Evolutionary conservation across 1,140 invertebrate species (phyloP).

Genomic region (Nephila pilipes): DNA sequence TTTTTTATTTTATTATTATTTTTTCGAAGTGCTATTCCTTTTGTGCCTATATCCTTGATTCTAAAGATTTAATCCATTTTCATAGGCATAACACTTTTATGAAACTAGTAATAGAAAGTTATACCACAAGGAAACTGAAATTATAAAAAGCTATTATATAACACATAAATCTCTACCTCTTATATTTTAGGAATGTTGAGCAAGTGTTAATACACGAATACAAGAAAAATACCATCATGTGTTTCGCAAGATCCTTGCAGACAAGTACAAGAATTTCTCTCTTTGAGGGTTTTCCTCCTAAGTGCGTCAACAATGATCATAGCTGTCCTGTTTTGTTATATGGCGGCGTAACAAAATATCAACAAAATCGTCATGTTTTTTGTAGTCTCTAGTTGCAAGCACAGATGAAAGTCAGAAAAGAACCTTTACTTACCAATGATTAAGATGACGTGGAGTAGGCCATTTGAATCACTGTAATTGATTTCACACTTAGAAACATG

Average conservation of each 20-base stretch:
- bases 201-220: neutral
- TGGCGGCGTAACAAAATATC: neutral
- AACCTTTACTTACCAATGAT: constrained; percentile 54
- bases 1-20: too few species aligned
- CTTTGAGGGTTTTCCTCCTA: neutral
- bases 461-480: constrained; percentile 62
- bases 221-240: neutral
- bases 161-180: too few species aligned
- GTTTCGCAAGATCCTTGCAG: neutral
- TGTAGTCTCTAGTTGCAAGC: neutral
- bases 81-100: too few species aligned
- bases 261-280: neutral
- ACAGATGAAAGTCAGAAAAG: constrained; percentile 50
- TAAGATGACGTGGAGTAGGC: constrained; percentile 54
- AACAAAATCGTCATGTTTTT: neutral
- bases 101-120: too few species aligned
- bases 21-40: too few species aligned
- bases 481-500: constrained; percentile 33
- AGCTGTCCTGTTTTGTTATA: constrained; percentile 26
- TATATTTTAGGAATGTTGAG: too few species aligned
- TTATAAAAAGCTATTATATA: too few species aligned
- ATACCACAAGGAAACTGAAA: too few species aligned
- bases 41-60: too few species aligned
- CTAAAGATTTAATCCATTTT: too few species aligned
- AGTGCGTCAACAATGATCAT: constrained; percentile 28